phyloP scores from a whole-genome alignment of 2,113 vertebrate species.

The Anguilla rostrata region DNA sequence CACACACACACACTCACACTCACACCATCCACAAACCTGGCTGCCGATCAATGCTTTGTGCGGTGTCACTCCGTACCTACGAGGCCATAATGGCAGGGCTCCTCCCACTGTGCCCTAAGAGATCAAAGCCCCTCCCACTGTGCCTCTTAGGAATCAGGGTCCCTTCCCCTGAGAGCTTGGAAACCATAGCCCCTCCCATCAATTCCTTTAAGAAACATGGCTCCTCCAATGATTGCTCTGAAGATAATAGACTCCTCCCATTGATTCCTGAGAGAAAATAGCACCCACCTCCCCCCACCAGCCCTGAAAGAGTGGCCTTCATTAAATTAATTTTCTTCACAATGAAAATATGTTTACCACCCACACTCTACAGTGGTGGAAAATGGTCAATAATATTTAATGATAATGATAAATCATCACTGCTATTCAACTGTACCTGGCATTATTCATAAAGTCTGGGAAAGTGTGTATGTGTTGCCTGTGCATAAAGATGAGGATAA shows the following conservation, averaged over 20 bases:
- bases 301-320: not conserved
- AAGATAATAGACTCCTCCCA: not conserved
- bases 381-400: not conserved
- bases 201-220: not conserved
- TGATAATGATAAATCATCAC: not conserved
- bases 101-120: not conserved
- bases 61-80: not conserved
- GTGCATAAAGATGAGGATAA: no score
- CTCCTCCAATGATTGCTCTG: not conserved
- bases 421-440: no score
- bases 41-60: conserved; percentile 23
- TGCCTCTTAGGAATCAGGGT: not conserved
- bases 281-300: conserved; percentile 5
- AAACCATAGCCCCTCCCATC: not conserved
- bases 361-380: not conserved
- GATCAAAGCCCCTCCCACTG: not conserved
- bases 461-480: no score
- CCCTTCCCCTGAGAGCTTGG: not conserved
- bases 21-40: not conserved
- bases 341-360: not conserved
- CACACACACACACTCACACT: not conserved
- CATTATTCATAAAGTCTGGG: no score
- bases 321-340: not conserved
- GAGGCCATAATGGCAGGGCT: not conserved
- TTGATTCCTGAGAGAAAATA: not conserved